Base-by-base conservation (phyloP, 2,797 vertebrate genomes). In the Sebastes nivosus region DNA sequence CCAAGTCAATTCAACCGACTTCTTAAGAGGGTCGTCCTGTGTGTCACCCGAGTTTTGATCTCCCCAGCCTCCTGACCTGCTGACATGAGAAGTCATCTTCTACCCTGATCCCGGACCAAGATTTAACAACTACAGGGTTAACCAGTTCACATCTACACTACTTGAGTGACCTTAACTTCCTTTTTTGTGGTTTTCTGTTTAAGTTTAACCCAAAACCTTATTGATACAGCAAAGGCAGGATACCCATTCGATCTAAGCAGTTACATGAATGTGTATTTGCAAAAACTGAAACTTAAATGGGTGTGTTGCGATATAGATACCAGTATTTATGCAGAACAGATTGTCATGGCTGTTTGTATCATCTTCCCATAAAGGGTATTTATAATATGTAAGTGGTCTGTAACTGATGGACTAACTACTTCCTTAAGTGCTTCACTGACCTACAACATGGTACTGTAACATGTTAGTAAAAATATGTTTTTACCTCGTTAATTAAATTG, bases 41-140 rank as follows among this genome's bases (percentile, higher is more conserved):
- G 52, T 88, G 77, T 93, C 89, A 93, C 88, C 89, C 87, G 8
- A 73, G 83, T 92, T 83, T 92, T 86, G 92, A 84, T 93, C 82
- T 92, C 84, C 87, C 79, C 91, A 93, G 92, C 82, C 68, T 91
- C 88, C 89, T 92, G 89, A 90, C 71, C 32, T 54, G 79, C 85
- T 29, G 85, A 52, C 69, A 16, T 1, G 16, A 84, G 85, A 64
- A 6, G 52, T 20, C 13, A 3, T 70, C 82, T 13, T 67, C 84
- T 58, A 1, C 72, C 29, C 7, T 11, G 30, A 59, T 9, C 67
- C 7, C 3, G 67, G 84, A 82, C 76, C 65, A 36, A 71, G 72
- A 70, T 50, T 2, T 27, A 82, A 57, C 66, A 13, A 8, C 77
- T 72, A 16, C 80, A 82, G 46, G 54, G 27, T 52, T 34, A 24